Percentiles rank a stretch among this genome's conserved stretches.
These are phyloP conservation scores for Pyrochroa serraticornis DNA, from an alignment of 2,888 invertebrate species.

Conservation along the genomic window DNA sequence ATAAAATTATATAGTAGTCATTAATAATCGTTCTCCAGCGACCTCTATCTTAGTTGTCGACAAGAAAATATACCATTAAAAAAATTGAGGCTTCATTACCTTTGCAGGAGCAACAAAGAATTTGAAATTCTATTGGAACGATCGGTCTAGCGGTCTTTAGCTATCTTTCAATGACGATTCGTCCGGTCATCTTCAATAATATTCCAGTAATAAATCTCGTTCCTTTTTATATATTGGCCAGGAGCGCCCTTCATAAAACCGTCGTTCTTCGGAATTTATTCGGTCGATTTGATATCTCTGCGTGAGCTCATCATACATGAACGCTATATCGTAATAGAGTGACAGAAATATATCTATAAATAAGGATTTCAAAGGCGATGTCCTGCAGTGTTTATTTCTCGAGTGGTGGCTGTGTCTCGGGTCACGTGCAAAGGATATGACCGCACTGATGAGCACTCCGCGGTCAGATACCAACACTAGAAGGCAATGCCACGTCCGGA, in stretches of 20 bases:
- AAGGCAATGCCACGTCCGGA: conserved; percentile 35
- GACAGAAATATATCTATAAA: conserved; percentile 22
- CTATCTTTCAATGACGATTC: too few relatives aligned
- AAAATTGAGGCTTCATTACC: too few relatives aligned
- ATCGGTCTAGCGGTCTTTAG: too few relatives aligned
- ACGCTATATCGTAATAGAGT: conserved; percentile 8
- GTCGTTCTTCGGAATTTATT: conserved; percentile 11
- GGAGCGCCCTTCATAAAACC: conserved; percentile 1
- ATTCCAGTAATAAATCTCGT: conserved; percentile 7
- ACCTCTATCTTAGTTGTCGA: too few relatives aligned
- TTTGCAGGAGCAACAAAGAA: too few relatives aligned
- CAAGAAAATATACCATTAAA: too few relatives aligned
- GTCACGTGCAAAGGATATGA: conserved; percentile 41
- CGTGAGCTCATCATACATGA: conserved; percentile 23
- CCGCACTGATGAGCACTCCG: conserved; percentile 38
- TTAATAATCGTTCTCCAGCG: too few relatives aligned
- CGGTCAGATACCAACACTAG: conserved; percentile 38
- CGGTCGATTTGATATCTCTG: conserved; percentile 10
- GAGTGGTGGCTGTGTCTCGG: conserved; percentile 27
- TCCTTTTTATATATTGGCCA: conserved; percentile 8
- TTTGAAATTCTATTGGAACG: too few relatives aligned
- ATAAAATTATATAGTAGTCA: too few relatives aligned
- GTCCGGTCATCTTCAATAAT: too few relatives aligned
- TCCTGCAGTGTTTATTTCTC: conserved; percentile 19
- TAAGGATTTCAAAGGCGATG: conserved; percentile 18